Conservation (phyloP, 2,797 vertebrate genomes). For the Enteromius trimaculatus region DNA sequence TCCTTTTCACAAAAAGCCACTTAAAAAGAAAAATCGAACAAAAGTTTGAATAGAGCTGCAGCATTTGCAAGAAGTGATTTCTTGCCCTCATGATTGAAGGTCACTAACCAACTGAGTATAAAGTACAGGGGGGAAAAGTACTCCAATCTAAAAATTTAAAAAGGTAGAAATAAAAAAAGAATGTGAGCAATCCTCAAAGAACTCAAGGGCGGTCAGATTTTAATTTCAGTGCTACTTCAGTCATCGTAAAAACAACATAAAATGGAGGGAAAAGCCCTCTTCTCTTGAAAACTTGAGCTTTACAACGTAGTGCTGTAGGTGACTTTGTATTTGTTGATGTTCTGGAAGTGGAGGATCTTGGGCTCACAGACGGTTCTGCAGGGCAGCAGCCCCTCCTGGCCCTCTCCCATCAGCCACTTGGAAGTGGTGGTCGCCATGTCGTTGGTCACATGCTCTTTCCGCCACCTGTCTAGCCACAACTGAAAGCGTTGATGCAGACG, state of each 20-base stretch:
- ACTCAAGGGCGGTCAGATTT: conserved; percentile 51
- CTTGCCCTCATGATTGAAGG: conserved; percentile 38
- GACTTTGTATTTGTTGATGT: conserved; percentile 96
- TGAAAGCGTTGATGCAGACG: conserved; percentile 93
- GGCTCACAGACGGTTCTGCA: conserved; percentile 89
- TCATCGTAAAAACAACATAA: conserved; percentile 50
- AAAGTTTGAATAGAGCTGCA: conserved; percentile 6
- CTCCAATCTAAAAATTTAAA: conserved; percentile 55
- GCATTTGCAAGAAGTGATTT: conserved; percentile 28
- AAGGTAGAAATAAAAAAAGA: conserved; percentile 41
- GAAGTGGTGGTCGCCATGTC: conserved; percentile 87
- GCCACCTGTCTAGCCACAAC: conserved; percentile 91
- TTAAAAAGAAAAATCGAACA: conserved; percentile 5
- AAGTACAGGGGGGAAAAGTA: neutral
- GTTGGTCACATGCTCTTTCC: conserved; percentile 88
- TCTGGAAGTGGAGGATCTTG: conserved; percentile 92
- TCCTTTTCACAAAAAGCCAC: conserved; percentile 22
- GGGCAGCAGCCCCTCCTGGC: conserved; percentile 86
- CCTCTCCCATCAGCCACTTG: conserved; percentile 96
- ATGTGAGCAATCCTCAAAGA: conserved; percentile 35
- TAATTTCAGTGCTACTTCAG: conserved; percentile 57
- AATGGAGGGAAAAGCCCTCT: conserved; percentile 14
- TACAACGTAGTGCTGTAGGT: conserved; percentile 83
- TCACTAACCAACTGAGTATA: conserved; percentile 21
- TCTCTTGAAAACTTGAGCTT: conserved; percentile 15